Conservation (phyloP, 2,888 invertebrate species). For the Tetragnatha montana region DNA sequence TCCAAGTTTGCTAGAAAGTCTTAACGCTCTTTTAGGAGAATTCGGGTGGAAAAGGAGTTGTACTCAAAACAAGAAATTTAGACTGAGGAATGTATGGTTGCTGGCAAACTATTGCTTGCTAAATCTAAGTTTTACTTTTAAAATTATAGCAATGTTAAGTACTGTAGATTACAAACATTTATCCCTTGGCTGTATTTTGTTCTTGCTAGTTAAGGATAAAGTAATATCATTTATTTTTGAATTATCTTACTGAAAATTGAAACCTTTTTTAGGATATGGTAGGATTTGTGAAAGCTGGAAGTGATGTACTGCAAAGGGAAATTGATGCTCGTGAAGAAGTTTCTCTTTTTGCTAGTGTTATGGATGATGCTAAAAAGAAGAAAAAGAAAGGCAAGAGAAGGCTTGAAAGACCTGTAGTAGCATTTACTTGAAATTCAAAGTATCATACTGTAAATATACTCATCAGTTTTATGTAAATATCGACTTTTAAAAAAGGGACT, state of each 20-base stretch:
- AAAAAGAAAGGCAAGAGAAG: slow-evolving; percentile 40
- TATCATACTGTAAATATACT: slow-evolving; percentile 16
- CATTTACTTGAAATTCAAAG: slow-evolving; percentile 34
- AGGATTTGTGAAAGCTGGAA: slow-evolving; percentile 63
- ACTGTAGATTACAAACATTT: not conserved
- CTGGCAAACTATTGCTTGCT: no score
- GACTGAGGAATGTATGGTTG: no score
- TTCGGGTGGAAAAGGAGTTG: no score
- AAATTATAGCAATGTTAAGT: no score
- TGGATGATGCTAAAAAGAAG: slow-evolving; percentile 47
- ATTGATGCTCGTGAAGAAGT: slow-evolving; percentile 70
- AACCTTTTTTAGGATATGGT: slow-evolving; percentile 63
- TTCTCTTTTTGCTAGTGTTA: slow-evolving; percentile 46
- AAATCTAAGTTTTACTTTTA: no score
- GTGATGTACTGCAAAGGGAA: slow-evolving; percentile 56
- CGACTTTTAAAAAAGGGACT: not conserved
- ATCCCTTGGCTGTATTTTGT: not conserved
- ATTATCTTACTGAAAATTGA: not conserved
- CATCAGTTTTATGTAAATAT: not conserved
- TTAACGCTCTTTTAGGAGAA: no score
- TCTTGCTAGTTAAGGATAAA: no score
- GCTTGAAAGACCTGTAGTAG: slow-evolving; percentile 25
- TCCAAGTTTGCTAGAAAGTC: no score
- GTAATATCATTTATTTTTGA: not conserved
- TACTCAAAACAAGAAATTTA: no score